These are phyloP conservation scores for Procambarus virginalis DNA, from an alignment of 1,140 invertebrate species.

Conservation along the genomic window DNA sequence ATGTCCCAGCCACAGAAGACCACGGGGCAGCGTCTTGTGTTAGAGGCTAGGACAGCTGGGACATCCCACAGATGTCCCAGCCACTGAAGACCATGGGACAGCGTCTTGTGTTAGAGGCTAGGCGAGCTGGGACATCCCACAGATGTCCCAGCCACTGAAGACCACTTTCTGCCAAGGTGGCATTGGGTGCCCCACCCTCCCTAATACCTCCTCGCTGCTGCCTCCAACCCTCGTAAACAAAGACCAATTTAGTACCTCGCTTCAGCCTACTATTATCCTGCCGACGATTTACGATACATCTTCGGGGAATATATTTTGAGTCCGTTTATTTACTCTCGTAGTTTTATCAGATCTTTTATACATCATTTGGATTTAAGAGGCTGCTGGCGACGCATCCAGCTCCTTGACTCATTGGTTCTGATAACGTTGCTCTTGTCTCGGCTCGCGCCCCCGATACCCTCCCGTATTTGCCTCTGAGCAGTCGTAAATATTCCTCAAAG, in stretches of 20 bases:
- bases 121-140: too few species aligned
- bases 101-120: too few species aligned
- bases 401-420: background rate
- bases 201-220: background rate
- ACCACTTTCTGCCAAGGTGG: too few species aligned
- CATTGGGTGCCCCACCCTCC: background rate
- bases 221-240: background rate
- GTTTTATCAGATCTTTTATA: constrained; percentile 7
- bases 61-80: too few species aligned
- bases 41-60: too few species aligned
- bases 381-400: background rate
- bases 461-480: background rate
- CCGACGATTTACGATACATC: constrained; percentile 1
- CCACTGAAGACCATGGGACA: too few species aligned
- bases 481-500: background rate
- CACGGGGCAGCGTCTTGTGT: too few species aligned
- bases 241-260: background rate
- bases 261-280: background rate
- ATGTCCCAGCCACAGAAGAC: too few species aligned
- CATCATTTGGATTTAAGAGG: constrained; percentile 1
- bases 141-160: too few species aligned
- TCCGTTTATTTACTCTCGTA: background rate
- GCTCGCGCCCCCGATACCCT: background rate
- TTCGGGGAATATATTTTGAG: constrained; percentile 8
- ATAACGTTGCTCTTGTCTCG: background rate